phyloP scores from a whole-genome alignment of 1,140 invertebrate genomes.

The Aradophagus sp. region DNA sequence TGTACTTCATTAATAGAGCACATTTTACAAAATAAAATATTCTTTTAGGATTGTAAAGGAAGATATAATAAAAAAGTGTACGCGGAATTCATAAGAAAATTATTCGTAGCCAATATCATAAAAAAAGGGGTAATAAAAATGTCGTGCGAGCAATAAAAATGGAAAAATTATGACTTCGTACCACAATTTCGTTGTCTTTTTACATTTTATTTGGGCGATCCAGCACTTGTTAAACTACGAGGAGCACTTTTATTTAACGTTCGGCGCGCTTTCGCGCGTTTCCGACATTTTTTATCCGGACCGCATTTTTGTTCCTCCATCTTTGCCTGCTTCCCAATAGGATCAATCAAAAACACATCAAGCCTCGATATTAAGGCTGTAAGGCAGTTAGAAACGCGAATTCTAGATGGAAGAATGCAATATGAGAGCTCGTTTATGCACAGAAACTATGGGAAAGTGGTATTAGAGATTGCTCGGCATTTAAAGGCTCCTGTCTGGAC shows the following conservation, averaged over 20 bases:
- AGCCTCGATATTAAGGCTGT: constrained; percentile 58
- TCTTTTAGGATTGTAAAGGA: no score
- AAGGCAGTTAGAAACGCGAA: constrained; percentile 53
- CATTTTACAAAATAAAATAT: no score
- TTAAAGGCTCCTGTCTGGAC: constrained; percentile 25
- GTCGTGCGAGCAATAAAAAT: no score
- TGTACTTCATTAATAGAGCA: no score
- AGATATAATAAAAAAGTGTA: no score
- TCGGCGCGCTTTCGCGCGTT: constrained; percentile 32
- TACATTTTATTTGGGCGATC: constrained; percentile 39
- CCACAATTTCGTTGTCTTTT: not conserved
- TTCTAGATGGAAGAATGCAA: constrained; percentile 65
- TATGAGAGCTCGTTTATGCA: constrained; percentile 66
- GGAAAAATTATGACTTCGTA: no score
- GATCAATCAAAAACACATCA: constrained; percentile 70
- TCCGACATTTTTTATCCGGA: constrained; percentile 45
- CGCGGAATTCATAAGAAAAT: no score
- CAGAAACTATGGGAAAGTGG: constrained; percentile 36
- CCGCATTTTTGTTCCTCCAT: constrained; percentile 50
- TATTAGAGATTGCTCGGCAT: constrained; percentile 46
- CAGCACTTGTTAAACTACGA: constrained; percentile 22
- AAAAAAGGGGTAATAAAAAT: no score
- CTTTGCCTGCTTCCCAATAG: constrained; percentile 54
- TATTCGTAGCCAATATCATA: no score
- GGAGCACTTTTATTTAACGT: constrained; percentile 30